phyloP scores from a whole-genome alignment of 2,113 vertebrate genomes.

The Arvicanthis niloticus region DNA sequence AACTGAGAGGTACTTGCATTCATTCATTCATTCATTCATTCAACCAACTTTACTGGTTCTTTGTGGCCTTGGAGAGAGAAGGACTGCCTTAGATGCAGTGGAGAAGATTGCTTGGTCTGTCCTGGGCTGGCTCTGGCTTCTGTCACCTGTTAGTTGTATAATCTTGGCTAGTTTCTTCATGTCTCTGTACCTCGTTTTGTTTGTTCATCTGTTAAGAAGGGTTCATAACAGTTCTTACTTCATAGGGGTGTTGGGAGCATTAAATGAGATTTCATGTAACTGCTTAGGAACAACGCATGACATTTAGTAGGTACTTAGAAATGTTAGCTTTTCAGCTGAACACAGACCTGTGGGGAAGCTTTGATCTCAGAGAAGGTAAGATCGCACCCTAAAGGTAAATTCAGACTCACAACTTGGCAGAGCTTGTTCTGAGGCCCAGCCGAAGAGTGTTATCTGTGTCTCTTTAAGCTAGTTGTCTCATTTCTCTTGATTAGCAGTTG shows the following conservation, averaged over 20 bases:
- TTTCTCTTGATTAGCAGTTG: background rate
- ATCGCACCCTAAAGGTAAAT: background rate
- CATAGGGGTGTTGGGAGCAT: background rate
- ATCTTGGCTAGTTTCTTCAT: background rate
- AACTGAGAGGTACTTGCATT: background rate
- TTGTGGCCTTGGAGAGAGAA: background rate
- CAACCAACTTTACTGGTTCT: background rate
- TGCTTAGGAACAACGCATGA: background rate
- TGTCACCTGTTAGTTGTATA: background rate
- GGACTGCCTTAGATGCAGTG: accelerated
- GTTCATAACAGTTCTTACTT: background rate
- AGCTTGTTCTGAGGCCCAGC: background rate
- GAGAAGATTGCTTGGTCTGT: background rate
- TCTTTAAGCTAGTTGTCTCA: background rate
- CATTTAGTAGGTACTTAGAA: slow-evolving; percentile 21
- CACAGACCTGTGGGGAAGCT: background rate
- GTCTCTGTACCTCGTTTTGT: background rate
- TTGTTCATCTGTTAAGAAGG: slow-evolving; percentile 10
- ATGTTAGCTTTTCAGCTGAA: background rate
- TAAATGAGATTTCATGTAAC: background rate
- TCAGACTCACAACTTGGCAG: slow-evolving; percentile 1
- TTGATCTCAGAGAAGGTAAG: background rate
- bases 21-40: slow-evolving; percentile 18
- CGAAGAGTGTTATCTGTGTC: background rate
- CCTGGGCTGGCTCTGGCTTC: background rate